Percentiles rank a stretch among this genome's conserved stretches.
Conservation (phyloP, 2,113 vertebrate genomes). For the Collichthys lucidus region DNA sequence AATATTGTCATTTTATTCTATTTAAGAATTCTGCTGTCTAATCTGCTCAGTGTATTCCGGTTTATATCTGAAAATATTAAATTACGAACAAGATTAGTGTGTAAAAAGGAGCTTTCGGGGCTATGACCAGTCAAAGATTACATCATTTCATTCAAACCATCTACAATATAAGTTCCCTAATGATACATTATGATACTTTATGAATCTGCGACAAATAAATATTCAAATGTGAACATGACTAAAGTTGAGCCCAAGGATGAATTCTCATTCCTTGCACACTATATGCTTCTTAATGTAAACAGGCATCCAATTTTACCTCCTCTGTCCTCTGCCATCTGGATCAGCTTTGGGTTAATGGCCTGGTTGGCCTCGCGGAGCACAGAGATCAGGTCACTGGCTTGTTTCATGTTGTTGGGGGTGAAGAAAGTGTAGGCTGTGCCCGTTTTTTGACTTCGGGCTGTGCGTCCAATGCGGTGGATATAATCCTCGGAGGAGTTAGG, state of each 20-base stretch:
- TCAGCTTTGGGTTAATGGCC: slow-evolving; percentile 99
- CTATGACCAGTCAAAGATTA: background rate
- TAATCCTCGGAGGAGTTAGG: slow-evolving; percentile 99
- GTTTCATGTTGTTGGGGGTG: slow-evolving; percentile 99
- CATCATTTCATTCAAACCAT: background rate
- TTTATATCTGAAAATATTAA: no score
- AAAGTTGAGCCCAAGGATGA: background rate
- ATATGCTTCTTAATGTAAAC: background rate
- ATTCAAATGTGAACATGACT: background rate
- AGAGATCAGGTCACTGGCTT: slow-evolving; percentile 98
- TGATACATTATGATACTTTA: background rate
- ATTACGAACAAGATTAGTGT: no score
- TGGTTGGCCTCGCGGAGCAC: slow-evolving; percentile 99
- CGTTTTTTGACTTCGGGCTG: slow-evolving; percentile 99
- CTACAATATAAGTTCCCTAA: no score
- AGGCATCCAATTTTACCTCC: slow-evolving; percentile 86
- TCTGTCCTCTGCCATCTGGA: slow-evolving; percentile 98
- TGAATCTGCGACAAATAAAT: background rate
- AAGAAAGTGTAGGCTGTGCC: slow-evolving; percentile 99
- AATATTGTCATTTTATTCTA: background rate
- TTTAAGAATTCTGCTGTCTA: background rate
- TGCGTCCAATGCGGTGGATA: slow-evolving; percentile 99
- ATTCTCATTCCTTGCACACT: background rate
- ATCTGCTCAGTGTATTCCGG: no score
- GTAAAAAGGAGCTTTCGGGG: background rate